Conservation (phyloP, 2,797 vertebrate genomes). For the Sylvia borin region DNA sequence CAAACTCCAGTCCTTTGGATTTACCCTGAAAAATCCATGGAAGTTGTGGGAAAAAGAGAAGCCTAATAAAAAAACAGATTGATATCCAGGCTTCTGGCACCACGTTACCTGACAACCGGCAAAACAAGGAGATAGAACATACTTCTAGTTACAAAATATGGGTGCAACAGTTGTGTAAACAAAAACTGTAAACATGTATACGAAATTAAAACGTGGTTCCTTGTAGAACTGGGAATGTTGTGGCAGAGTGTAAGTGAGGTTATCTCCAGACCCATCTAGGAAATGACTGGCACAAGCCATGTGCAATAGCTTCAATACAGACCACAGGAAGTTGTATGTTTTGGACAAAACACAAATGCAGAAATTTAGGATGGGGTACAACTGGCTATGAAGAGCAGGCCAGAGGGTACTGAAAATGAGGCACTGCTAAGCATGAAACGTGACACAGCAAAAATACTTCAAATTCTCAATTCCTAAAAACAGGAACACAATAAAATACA, state of each 20-base stretch:
- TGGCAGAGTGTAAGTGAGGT: background rate
- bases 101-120: background rate
- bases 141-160: background rate
- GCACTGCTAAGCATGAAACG: background rate
- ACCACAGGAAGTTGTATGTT: background rate
- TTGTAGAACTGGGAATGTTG: background rate
- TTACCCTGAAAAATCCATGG: background rate
- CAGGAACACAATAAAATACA: background rate
- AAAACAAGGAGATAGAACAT: background rate
- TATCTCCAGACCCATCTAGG: background rate
- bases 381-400: background rate
- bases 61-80: rapidly evolving
- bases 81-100: background rate
- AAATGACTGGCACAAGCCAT: rapidly evolving
- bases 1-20: background rate
- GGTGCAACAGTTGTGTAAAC: background rate
- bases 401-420: background rate
- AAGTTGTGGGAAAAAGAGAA: background rate
- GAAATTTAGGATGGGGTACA: background rate
- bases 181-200: background rate
- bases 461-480: background rate
- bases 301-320: background rate
- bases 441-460: background rate
- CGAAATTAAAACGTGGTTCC: background rate
- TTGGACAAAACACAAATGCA: background rate